These are phyloP conservation scores for Noctua fimbriata DNA, from an alignment of 2,888 invertebrate genomes.

Conservation along the genomic window DNA sequence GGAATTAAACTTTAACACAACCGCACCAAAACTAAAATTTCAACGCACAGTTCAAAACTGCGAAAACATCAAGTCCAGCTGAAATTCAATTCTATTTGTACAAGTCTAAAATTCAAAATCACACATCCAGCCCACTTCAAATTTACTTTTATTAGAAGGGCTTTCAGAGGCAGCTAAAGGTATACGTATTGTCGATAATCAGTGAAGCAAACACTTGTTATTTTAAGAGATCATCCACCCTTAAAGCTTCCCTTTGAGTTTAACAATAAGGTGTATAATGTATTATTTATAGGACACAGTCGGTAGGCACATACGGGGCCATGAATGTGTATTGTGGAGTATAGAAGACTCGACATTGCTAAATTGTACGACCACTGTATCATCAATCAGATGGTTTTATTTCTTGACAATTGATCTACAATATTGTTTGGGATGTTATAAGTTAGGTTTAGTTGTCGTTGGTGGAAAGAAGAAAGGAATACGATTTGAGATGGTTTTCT, in stretches of 20 bases:
- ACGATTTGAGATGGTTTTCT: slow-evolving; percentile 57
- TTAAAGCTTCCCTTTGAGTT: slow-evolving; percentile 86
- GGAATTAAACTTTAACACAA: slow-evolving; percentile 58
- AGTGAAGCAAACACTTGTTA: slow-evolving; percentile 91
- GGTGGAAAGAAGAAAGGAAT: slow-evolving; percentile 36
- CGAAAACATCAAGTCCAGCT: background rate
- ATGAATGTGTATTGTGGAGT: slow-evolving; percentile 76
- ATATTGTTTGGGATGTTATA: slow-evolving; percentile 74
- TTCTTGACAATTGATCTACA: slow-evolving; percentile 81
- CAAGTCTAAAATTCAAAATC: slow-evolving; percentile 26
- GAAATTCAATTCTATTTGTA: slow-evolving; percentile 48
- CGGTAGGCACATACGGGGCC: slow-evolving; percentile 87
- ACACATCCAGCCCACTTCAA: slow-evolving; percentile 7
- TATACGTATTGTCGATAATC: slow-evolving; percentile 89
- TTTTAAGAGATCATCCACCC: slow-evolving; percentile 91
- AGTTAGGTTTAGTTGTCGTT: slow-evolving; percentile 65
- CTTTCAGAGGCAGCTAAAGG: slow-evolving; percentile 89
- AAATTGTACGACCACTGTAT: slow-evolving; percentile 80
- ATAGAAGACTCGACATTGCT: slow-evolving; percentile 71
- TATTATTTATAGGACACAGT: slow-evolving; percentile 90
- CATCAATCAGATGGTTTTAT: slow-evolving; percentile 83
- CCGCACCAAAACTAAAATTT: slow-evolving; percentile 49
- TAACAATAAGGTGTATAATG: slow-evolving; percentile 88
- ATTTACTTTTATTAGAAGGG: slow-evolving; percentile 78
- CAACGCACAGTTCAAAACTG: background rate